A percentile compares a stretch with the other conserved stretches of the same genome.
phyloP scores from a whole-genome alignment of 92 coral and sea anemone genomes.

The Epizoanthus illoricatus region DNA sequence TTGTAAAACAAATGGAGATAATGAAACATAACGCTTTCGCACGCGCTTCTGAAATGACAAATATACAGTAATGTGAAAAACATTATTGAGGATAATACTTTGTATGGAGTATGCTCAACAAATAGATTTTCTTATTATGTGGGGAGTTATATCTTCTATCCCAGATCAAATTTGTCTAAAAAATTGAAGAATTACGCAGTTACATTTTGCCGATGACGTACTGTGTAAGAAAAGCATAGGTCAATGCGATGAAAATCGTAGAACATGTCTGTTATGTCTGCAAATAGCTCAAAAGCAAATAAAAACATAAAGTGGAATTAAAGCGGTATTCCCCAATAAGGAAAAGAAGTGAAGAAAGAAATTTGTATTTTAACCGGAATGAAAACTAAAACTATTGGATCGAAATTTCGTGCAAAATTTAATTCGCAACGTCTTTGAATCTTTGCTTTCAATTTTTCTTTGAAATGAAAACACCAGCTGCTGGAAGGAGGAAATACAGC shows the following conservation, averaged over 20 bases:
- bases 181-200: neutral
- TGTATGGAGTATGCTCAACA: neutral
- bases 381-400: neutral
- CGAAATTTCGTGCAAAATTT: slow-evolving; percentile 12
- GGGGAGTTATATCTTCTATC: neutral
- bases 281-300: too few relatives aligned
- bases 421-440: neutral
- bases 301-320: too few relatives aligned
- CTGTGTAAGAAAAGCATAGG: too few relatives aligned
- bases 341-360: neutral
- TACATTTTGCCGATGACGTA: neutral
- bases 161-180: neutral
- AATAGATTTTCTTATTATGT: neutral
- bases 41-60: neutral
- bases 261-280: too few relatives aligned
- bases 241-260: too few relatives aligned
- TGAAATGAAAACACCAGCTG: slow-evolving; percentile 20
- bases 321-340: neutral
- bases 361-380: neutral
- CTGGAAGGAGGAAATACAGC: slow-evolving; percentile 8
- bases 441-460: slow-evolving; percentile 6
- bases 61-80: neutral
- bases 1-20: too few relatives aligned
- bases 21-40: neutral
- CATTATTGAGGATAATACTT: neutral